A percentile compares a stretch with the other conserved stretches of the same genome.
These are phyloP conservation scores for Silurus meridionalis DNA, from an alignment of 2,113 vertebrate genomes.

Conservation along the genomic window DNA sequence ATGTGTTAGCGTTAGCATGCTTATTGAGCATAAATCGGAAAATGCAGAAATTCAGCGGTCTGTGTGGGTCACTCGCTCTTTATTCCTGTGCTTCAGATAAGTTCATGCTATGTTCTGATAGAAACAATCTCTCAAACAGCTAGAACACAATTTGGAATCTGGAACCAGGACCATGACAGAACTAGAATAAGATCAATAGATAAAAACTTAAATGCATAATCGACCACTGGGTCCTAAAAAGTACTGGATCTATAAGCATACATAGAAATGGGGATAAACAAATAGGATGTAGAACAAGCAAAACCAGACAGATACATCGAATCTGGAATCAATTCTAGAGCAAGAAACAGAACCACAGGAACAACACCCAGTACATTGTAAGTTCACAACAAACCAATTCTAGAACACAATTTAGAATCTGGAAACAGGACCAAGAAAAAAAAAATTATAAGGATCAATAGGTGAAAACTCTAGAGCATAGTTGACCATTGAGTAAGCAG, in stretches of 20 bases:
- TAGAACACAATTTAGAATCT: no score
- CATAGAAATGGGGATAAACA: background rate
- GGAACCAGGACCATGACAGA: background rate
- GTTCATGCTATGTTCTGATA: no score
- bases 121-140: no score
- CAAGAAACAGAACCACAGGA: no score
- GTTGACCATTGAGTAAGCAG: no score
- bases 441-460: no score
- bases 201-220: background rate
- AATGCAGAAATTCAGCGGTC: background rate
- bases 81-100: no score
- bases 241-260: background rate
- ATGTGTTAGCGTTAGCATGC: slow-evolving; percentile 34
- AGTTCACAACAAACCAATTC: no score
- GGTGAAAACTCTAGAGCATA: no score
- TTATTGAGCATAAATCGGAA: slow-evolving; percentile 47
- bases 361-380: no score
- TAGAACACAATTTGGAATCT: background rate
- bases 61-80: background rate
- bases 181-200: background rate
- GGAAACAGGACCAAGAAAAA: no score
- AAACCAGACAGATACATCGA: background rate
- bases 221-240: background rate
- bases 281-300: background rate
- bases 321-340: no score